phyloP scores from a whole-genome alignment of 1,140 invertebrate genomes.

The Whitmania pigra region DNA sequence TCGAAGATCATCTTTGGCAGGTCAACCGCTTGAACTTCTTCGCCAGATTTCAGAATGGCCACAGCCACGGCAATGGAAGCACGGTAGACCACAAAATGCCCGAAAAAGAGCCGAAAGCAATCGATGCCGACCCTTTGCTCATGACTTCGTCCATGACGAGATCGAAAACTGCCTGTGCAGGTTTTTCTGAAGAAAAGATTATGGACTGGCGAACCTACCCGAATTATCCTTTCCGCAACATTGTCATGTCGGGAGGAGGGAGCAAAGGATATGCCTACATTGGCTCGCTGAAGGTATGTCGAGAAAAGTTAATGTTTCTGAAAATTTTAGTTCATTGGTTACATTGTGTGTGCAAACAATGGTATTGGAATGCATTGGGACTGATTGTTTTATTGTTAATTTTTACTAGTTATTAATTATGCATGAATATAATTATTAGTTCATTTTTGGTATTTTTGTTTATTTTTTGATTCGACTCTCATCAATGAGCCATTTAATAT shows the following conservation, averaged over 20 bases:
- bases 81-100: background rate
- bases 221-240: constrained; percentile 23
- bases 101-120: background rate
- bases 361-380: no score
- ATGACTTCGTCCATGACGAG: constrained; percentile 18
- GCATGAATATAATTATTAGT: no score
- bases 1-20: background rate
- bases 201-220: constrained; percentile 9
- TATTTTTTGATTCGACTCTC: no score
- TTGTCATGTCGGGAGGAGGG: constrained; percentile 24
- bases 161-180: constrained; percentile 32
- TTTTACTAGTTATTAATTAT: no score
- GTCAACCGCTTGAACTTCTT: constrained; percentile 20
- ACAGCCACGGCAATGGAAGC: background rate
- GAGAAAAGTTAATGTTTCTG: no score
- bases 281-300: constrained; percentile 21
- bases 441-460: no score
- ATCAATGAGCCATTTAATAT: no score
- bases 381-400: no score
- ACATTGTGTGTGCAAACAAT: no score
- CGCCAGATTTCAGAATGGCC: constrained; percentile 8
- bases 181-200: constrained; percentile 6
- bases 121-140: background rate
- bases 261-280: constrained; percentile 24
- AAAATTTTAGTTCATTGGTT: no score